Evolutionary conservation across 2,797 vertebrate genomes (phyloP), one percentile per base, ranked within the genome.

Genomic region (Gallirallus australis): DNA sequence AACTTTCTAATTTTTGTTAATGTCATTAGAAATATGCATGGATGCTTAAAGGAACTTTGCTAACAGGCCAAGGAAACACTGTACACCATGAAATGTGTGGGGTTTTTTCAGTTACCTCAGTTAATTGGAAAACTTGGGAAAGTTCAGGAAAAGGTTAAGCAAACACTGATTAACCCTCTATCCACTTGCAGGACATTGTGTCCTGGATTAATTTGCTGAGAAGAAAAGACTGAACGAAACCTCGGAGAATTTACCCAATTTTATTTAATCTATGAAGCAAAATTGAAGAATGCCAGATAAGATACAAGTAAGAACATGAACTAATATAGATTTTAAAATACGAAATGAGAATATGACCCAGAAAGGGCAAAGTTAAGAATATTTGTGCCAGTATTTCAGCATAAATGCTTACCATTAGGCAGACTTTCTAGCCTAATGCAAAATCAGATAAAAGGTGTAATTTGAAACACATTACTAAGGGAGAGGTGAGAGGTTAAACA

Each of bases 101-200:
- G 50, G 0, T 6, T 23, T 68, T 94, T 95, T 73, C 70, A 57
- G 73, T 88, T 88, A 84, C 47, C 39, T 82, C n/a, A 97, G 98
- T 98, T 98, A 98, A 98, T 91, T 98, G 96, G 91, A 93, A 94
- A 98, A 98, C 96, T 98, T 98, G 94, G 61, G 91, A 97, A 94
- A 97, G 98, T 98, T 98, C 98, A 98, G 50, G 48, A 91, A 95
- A 97, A 98, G 98, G 98, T 99, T 98, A 98, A 70, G 53, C 95
- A 98, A 99, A 98, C 97, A 98, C 96, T 66, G 71, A 95, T 97
- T 94, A 96, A 96, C 95, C 83, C 90, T 94, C 90, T 94, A 77
- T 80, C 88, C 33, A 86, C 91, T 92, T 1, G 0, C 92, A 94
- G 65, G 64, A 94, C 89, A 45, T 80, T 42, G 68, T 84, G 48